phyloP scores from a whole-genome alignment of 2,797 vertebrate genomes.

The Enteromius trimaculatus region DNA sequence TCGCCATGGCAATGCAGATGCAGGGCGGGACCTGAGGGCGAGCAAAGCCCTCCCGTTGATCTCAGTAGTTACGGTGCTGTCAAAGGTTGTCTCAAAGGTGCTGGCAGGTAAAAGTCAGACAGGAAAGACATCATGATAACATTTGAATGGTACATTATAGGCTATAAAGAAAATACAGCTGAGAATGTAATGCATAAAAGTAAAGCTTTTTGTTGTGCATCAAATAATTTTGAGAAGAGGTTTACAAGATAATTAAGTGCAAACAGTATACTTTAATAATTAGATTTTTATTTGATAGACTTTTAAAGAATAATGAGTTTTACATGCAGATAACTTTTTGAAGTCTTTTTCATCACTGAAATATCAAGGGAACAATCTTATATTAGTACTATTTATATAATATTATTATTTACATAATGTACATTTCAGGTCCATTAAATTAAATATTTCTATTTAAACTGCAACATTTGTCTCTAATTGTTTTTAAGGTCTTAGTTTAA shows the following conservation, averaged over 20 bases:
- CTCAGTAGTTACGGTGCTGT: slow-evolving; percentile 84
- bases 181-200: neutral
- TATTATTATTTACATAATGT: neutral
- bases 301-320: neutral
- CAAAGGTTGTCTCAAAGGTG: slow-evolving; percentile 86
- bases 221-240: neutral
- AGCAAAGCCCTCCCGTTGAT: slow-evolving; percentile 81
- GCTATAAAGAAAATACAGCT: neutral
- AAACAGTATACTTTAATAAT: neutral
- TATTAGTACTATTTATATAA: neutral
- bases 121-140: neutral
- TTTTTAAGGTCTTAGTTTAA: too few species aligned
- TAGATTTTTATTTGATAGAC: neutral
- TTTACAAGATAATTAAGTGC: neutral
- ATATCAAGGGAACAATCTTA: neutral
- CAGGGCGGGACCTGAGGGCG: slow-evolving; percentile 73
- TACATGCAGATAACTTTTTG: too few species aligned
- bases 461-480: too few species aligned
- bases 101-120: slow-evolving; percentile 62
- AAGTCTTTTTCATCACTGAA: neutral
- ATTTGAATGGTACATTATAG: neutral
- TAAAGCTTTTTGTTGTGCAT: neutral
- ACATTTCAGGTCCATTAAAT: too few species aligned
- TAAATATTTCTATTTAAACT: too few species aligned
- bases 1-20: slow-evolving; percentile 81